Evolutionary conservation across 64 coral and sea anemone species (phyloP).

Genomic region (Stichodactyla mertensii): DNA sequence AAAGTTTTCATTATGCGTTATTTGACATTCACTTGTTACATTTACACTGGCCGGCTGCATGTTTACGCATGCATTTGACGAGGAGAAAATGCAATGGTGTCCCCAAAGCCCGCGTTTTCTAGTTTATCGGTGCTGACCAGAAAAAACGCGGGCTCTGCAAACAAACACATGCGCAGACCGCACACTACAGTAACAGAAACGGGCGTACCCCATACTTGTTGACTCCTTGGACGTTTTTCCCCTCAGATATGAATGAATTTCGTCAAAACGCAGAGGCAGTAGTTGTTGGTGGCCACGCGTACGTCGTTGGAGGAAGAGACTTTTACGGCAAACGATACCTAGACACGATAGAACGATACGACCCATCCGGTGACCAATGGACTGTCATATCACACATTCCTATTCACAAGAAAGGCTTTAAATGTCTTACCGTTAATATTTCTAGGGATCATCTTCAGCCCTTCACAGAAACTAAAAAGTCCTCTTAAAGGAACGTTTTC

Average conservation of each 20-base stretch:
- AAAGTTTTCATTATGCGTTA: no score
- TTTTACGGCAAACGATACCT: conserved; percentile 48
- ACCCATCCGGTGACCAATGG: conserved; percentile 45
- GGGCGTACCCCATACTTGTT: neutral
- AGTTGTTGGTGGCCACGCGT: conserved; percentile 36
- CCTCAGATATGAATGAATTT: conserved; percentile 54
- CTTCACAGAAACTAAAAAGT: neutral
- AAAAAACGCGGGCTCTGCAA: no score
- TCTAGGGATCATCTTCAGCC: neutral
- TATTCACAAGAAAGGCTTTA: conserved; percentile 54
- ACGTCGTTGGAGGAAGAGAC: conserved; percentile 65
- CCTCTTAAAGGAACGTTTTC: neutral
- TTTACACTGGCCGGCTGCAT: no score
- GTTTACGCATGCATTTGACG: no score
- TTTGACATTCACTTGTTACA: no score
- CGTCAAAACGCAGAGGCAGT: conserved; percentile 77
- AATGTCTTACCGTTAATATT: conserved; percentile 8
- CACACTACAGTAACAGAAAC: no score
- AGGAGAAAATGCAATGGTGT: no score
- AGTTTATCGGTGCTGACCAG: no score
- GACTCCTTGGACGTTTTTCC: neutral
- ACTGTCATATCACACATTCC: conserved; percentile 33
- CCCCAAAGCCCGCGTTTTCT: no score
- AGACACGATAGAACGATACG: conserved; percentile 58
- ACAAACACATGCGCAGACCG: no score